A percentile compares a stretch with the other conserved stretches of the same genome.
These are phyloP conservation scores for Eumerus sabulonum DNA, from an alignment of 2,888 invertebrate species.

Conservation along the genomic window DNA sequence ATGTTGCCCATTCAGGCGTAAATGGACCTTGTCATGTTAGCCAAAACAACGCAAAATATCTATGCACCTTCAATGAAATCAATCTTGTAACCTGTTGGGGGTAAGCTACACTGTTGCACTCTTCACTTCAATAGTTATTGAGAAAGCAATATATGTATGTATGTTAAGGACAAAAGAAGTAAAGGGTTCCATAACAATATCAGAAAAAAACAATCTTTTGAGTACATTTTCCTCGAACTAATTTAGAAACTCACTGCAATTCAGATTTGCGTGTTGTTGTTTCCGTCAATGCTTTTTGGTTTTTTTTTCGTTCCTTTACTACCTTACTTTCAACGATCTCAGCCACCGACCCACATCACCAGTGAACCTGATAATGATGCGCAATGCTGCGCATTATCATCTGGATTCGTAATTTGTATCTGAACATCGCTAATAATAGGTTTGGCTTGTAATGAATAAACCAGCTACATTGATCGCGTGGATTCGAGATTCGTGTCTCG, in stretches of 20 bases:
- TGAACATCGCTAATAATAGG: constrained; percentile 67
- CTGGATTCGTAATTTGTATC: constrained; percentile 65
- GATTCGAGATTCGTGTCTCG: constrained; percentile 16
- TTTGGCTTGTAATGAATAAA: constrained; percentile 61
- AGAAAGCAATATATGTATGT: too few relatives aligned
- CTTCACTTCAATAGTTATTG: too few relatives aligned
- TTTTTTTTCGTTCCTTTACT: constrained; percentile 10
- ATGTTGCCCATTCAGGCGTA: too few relatives aligned
- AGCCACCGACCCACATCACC: constrained; percentile 60
- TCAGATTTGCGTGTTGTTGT: background rate
- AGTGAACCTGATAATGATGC: constrained; percentile 68
- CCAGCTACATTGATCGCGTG: constrained; percentile 60
- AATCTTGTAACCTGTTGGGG: too few relatives aligned
- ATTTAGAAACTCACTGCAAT: constrained; percentile 45
- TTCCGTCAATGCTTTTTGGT: too few relatives aligned
- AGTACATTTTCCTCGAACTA: constrained; percentile 54
- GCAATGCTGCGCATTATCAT: constrained; percentile 64
- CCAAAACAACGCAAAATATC: too few relatives aligned
- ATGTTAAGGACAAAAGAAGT: constrained; percentile 16
- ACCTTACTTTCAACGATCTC: constrained; percentile 4
- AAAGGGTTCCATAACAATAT: constrained; percentile 43
- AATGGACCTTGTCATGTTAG: too few relatives aligned
- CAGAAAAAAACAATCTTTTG: constrained; percentile 32
- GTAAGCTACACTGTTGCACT: too few relatives aligned
- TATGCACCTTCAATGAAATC: too few relatives aligned